Evolutionary conservation across 2,888 invertebrate species (phyloP), one percentile per base, ranked within the genome.

Genomic region (Cryptops parisi): DNA sequence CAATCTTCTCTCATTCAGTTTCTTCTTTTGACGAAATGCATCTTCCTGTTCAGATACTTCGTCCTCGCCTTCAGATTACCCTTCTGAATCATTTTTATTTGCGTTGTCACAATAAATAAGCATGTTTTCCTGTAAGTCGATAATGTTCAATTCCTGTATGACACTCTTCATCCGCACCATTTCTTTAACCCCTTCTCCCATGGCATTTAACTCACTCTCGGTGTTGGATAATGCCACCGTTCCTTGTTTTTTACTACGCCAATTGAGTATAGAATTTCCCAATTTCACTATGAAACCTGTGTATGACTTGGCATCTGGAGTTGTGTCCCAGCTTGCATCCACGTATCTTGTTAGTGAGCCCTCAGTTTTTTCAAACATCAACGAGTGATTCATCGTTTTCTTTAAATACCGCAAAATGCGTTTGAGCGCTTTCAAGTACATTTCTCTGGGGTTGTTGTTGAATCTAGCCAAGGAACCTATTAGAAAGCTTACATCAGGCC

Each of bases 401-500:
- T 55, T 48, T n/a, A 55, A 21, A 27, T 55, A 55, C 15, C 55
- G 4, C 19, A 58, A 41, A 6, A 58, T 44, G 12, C 55, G 26
- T 45, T 58, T 58, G 15, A 59, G 55, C 2, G 55, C 58, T 25
- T 47, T 57, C 19, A 51, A 46, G 38, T 58, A 58, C 17, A 44
- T 44, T 50, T 52, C 33, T 9, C 44, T 52, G 25, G 58, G 58
- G 3, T 26, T 26, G 1, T 33, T 39, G 39, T 39, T 6, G 12
- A 40, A 48, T 33, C 12, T n/a, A 4, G 48, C 15, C 17, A 48
- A 21, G 5, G 6, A 45, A 40, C 51, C 49, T 33, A 59, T 58
- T 26, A 55, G 47, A 47, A 48, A 52, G n/a, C 57, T 17, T 12
- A 58, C 55, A 22, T 59, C 58, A 43, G 58, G 58, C 23, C 59